Evolutionary conservation across 2,113 vertebrate species (phyloP).

Genomic region (Rhinoptilus africanus): DNA sequence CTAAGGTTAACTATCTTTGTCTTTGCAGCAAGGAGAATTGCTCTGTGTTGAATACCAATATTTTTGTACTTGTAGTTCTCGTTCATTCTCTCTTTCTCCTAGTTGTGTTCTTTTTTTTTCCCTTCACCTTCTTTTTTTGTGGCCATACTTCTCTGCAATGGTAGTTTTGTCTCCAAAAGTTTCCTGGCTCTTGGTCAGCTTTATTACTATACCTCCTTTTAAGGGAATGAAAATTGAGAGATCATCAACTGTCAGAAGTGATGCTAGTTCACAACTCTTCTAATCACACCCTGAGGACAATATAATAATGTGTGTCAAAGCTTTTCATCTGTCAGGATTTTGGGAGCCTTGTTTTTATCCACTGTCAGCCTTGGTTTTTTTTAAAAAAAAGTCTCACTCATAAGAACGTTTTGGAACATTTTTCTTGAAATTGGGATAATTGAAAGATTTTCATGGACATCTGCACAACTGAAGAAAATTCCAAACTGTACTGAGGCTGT

Average conservation of each 20-base stretch:
- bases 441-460: background rate
- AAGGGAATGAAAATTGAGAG: background rate
- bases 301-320: background rate
- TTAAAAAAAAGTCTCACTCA: background rate
- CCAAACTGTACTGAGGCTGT: background rate
- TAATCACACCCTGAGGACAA: background rate
- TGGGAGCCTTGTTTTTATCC: background rate
- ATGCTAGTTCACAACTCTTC: background rate
- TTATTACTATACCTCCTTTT: background rate
- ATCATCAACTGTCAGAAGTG: background rate
- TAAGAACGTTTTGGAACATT: background rate
- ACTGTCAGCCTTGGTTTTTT: background rate
- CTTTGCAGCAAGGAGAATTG: background rate
- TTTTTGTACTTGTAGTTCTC: background rate
- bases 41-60: background rate
- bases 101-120: accelerated
- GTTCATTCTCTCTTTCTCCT: background rate
- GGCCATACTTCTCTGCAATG: background rate
- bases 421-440: background rate
- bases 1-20: background rate
- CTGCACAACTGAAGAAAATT: background rate
- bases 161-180: background rate
- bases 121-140: accelerated
- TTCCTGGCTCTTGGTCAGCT: background rate
- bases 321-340: background rate